Percentiles rank a stretch among this genome's conserved stretches.
Evolutionary conservation across 2,888 invertebrate genomes (phyloP).

Genomic region (Meta bourneti): DNA sequence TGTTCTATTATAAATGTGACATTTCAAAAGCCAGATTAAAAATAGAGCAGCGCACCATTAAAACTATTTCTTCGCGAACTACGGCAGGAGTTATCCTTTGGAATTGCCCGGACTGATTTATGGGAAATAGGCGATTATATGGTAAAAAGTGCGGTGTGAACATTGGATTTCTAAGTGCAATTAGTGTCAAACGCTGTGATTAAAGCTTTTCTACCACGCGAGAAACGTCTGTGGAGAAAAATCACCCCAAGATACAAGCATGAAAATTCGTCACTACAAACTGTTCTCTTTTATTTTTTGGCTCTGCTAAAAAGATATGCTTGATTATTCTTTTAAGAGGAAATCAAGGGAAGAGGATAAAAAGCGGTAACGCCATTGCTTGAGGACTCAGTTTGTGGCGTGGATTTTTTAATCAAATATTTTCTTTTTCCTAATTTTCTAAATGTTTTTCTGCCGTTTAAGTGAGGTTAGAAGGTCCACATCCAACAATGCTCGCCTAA

Average conservation of each 20-base stretch:
- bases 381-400: no score
- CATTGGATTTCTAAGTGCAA: conserved; percentile 56
- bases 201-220: conserved; percentile 39
- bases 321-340: conserved; percentile 27
- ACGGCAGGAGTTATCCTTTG: not conserved
- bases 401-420: no score
- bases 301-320: conserved; percentile 19
- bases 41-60: not conserved
- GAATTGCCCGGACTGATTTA: conserved; percentile 48
- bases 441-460: no score
- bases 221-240: conserved; percentile 26
- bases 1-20: not conserved
- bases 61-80: conserved; percentile 8
- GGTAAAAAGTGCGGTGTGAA: conserved; percentile 64
- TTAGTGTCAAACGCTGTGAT: conserved; percentile 65
- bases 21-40: conserved; percentile 43
- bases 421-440: no score
- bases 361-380: no score
- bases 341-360: not conserved
- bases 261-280: conserved; percentile 58
- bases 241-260: conserved; percentile 22
- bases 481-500: no score
- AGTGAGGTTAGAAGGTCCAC: no score
- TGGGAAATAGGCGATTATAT: conserved; percentile 49
- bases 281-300: conserved; percentile 27